Percentiles rank a stretch among this genome's conserved stretches.
Evolutionary conservation across 2,113 vertebrate genomes (phyloP).

Genomic region (Entelurus aequoreus): DNA sequence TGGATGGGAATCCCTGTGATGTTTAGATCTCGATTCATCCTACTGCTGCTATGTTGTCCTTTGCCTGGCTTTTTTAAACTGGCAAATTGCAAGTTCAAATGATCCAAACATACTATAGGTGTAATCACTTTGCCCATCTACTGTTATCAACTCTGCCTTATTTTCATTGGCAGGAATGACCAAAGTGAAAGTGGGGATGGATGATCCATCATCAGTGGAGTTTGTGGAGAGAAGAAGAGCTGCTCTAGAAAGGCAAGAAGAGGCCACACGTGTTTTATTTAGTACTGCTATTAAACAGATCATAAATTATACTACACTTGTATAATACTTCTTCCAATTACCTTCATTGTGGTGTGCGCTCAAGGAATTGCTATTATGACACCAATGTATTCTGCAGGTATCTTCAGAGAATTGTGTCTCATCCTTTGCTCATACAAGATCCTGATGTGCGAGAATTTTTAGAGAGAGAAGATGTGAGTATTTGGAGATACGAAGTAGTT

Average conservation of each 20-base stretch:
- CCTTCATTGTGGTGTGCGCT: neutral
- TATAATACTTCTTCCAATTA: neutral
- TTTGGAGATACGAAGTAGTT: neutral
- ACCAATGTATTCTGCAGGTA: constrained; percentile 70
- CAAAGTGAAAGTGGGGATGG: constrained; percentile 97
- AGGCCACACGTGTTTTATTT: neutral
- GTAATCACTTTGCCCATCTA: neutral
- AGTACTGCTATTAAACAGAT: neutral
- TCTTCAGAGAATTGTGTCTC: constrained; percentile 84
- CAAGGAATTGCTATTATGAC: neutral
- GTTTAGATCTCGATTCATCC: too few species aligned
- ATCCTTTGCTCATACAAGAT: constrained; percentile 88
- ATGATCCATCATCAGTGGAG: constrained; percentile 92
- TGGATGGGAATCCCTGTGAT: too few species aligned
- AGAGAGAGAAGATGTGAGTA: constrained; percentile 87
- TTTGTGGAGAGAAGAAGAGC: constrained; percentile 92
- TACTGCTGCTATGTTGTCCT: too few species aligned
- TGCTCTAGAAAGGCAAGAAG: constrained; percentile 84
- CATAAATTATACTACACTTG: neutral
- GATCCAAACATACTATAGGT: neutral
- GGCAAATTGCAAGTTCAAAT: neutral
- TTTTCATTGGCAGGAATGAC: constrained; percentile 83
- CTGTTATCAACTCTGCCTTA: neutral
- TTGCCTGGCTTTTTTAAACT: neutral
- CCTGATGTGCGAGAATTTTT: constrained; percentile 92